Base-by-base conservation (phyloP, 1,140 invertebrate genomes). In the Leguminivora glycinivorella region DNA sequence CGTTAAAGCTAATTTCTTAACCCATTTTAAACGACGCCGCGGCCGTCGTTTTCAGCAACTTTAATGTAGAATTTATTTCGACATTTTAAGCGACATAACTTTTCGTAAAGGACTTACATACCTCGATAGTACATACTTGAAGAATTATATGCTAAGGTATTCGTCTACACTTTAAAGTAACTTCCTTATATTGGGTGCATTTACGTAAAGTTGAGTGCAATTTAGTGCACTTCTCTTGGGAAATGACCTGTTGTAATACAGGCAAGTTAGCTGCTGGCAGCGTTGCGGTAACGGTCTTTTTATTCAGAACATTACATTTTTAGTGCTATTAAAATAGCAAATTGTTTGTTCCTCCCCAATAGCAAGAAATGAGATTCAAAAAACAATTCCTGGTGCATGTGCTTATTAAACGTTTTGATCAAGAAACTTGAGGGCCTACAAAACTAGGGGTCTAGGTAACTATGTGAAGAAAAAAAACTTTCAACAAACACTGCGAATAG, bases 181-280 rank as follows among this genome's bases (percentile, higher is more conserved):
- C 25, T 31, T 34, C 58, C 58, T 63, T 34, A 63, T 63, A 63
- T 63, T 63, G 58, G n/a, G 14, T 63, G n/a, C 29, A 29, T 63
- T 63, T 63, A 63, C 58, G 58, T 63, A 31, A 63, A 63, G 25
- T 63, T 17, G 58, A 63, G 17, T 9, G 58, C 25, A 63, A 63
- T 63, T 63, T 63, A 63, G 58, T 63, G 58, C 58, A 63, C 25
- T 63, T 63, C 58, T 63, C 58, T 63, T 63, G 58, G 58, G 58
- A 63, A 63, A 63, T 63, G 58, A 63, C 58, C 29, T 63, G 58
- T 34, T 63, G 58, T 63, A 63, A 58, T 58, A 29, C 12, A 63
- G 26, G 58, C 58, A 63, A 29, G 56, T 60, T 60, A 26, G 56
- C 56, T 26, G 25, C 56, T 12, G 24, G 56, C 56, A 60, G n/a